phyloP scores from a whole-genome alignment of 2,888 invertebrate genomes.

The Diaphora mendica region DNA sequence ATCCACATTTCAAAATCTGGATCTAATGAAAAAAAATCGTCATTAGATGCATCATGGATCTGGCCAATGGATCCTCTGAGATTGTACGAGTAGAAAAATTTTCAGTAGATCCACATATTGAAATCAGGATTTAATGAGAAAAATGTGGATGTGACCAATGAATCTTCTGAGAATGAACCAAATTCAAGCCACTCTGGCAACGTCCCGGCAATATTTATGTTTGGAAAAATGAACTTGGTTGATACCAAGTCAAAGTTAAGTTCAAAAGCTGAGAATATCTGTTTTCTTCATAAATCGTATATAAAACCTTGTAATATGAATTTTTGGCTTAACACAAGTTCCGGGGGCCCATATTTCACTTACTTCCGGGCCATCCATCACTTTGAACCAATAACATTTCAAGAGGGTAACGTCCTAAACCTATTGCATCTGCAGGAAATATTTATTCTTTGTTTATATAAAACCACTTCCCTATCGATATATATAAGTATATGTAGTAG shows the following conservation, averaged over 20 bases:
- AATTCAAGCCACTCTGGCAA: too few relatives aligned
- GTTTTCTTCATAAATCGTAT: neutral
- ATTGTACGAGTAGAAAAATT: too few relatives aligned
- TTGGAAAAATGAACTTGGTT: neutral
- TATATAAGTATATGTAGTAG: too few relatives aligned
- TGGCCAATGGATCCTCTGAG: too few relatives aligned
- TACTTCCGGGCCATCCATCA: constrained; percentile 40
- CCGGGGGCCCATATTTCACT: constrained; percentile 24
- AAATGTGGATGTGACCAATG: too few relatives aligned
- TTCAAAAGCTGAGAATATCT: neutral
- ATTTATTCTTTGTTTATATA: neutral
- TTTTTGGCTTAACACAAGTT: neutral
- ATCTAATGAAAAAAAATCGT: too few relatives aligned
- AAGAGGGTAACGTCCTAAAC: neutral
- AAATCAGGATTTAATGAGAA: too few relatives aligned
- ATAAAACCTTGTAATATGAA: neutral
- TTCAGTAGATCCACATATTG: too few relatives aligned
- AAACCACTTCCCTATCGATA: neutral
- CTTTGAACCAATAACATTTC: constrained; percentile 35
- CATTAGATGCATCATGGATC: too few relatives aligned
- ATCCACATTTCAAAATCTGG: too few relatives aligned
- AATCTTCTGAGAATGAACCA: too few relatives aligned
- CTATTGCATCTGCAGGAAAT: constrained; percentile 11
- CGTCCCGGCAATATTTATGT: neutral
- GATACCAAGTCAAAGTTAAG: neutral